phyloP scores from a whole-genome alignment of 2,888 invertebrate genomes.

The Buathra laborator region DNA sequence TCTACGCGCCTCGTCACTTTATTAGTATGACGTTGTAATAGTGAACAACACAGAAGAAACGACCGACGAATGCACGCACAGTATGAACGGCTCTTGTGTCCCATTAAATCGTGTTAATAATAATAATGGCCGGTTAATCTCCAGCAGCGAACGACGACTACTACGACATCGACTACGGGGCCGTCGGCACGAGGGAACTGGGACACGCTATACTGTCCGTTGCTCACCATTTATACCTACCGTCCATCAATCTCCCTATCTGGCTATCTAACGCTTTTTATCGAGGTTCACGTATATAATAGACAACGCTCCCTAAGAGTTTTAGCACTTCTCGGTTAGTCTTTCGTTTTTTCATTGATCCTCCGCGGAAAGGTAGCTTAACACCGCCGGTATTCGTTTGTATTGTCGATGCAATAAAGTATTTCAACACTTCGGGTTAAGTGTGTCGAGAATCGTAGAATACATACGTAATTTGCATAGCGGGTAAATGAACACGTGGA shows the following conservation, averaged over 20 bases:
- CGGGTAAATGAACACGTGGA: no score
- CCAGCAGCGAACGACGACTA: not conserved
- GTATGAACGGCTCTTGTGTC: not conserved
- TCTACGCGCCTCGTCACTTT: slow-evolving; percentile 3
- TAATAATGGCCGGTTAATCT: slow-evolving; percentile 23
- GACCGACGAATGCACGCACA: slow-evolving; percentile 21
- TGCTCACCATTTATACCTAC: not conserved
- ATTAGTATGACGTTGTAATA: slow-evolving; percentile 55
- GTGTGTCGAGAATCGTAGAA: no score
- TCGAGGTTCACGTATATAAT: not conserved
- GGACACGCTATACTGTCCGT: slow-evolving; percentile 5
- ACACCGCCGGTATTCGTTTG: not conserved
- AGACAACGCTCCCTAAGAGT: not conserved
- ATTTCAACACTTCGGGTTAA: no score
- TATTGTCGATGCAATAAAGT: no score
- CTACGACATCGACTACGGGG: slow-evolving; percentile 23
- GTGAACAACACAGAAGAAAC: not conserved
- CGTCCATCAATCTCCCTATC: slow-evolving; percentile 11
- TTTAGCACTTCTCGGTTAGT: not conserved
- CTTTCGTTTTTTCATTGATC: not conserved
- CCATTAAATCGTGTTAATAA: slow-evolving; percentile 46
- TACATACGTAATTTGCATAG: no score
- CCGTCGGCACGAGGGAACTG: slow-evolving; percentile 19
- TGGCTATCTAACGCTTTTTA: not conserved
- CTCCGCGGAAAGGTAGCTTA: not conserved